A percentile compares a stretch with the other conserved stretches of the same genome.
Evolutionary conservation across 2,797 vertebrate species (phyloP).

Genomic region (Pangasius krempfi): DNA sequence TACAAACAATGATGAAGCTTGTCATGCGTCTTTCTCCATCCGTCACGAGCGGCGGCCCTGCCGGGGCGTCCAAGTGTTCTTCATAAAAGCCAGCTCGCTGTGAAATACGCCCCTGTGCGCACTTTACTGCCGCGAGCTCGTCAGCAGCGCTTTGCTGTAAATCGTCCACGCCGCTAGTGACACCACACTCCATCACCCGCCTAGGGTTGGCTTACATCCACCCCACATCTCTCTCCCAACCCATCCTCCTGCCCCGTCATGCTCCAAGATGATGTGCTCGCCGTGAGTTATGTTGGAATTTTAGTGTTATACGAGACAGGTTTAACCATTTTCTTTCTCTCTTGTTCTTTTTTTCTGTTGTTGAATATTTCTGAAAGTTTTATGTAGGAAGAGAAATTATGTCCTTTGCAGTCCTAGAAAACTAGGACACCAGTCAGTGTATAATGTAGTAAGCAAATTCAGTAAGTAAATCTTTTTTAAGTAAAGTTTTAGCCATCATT

Average conservation of each 20-base stretch:
- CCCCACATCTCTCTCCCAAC: constrained; percentile 69
- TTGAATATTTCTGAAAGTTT: constrained; percentile 69
- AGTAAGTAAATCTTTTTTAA: background rate
- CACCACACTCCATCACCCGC: constrained; percentile 96
- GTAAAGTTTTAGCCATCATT: constrained; percentile 3
- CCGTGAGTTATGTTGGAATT: constrained; percentile 93
- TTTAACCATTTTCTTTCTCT: constrained; percentile 68
- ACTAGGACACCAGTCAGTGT: background rate
- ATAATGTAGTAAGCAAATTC: background rate
- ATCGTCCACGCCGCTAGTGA: constrained; percentile 91
- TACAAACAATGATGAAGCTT: constrained; percentile 99
- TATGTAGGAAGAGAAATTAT: background rate
- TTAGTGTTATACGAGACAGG: constrained; percentile 88
- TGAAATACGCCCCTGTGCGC: constrained; percentile 98
- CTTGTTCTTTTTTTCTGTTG: constrained; percentile 53
- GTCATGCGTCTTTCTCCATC: constrained; percentile 99
- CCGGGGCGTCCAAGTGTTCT: constrained; percentile 98
- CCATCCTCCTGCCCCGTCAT: constrained; percentile 68
- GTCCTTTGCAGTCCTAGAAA: background rate
- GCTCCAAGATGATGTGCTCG: constrained; percentile 92
- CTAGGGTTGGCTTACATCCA: constrained; percentile 80
- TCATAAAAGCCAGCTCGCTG: constrained; percentile 99
- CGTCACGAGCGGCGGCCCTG: constrained; percentile 91
- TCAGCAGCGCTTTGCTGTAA: constrained; percentile 97
- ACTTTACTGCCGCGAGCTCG: constrained; percentile 98